These are phyloP conservation scores for Piscicola geometra DNA, from an alignment of 2,888 invertebrate species.

Conservation along the genomic window DNA sequence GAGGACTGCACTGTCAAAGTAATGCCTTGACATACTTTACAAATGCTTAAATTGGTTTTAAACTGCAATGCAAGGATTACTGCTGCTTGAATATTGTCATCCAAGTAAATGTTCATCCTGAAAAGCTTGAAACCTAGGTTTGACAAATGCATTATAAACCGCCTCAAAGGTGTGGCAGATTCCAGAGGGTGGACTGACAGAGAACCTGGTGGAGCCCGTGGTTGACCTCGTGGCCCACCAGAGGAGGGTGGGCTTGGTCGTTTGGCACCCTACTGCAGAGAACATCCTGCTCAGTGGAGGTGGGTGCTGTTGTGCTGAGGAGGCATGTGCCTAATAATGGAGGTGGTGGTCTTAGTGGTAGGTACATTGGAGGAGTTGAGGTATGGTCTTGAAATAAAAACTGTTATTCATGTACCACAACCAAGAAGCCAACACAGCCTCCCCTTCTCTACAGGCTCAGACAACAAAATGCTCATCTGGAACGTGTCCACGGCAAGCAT, in stretches of 20 bases:
- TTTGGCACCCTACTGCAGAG: slow-evolving; percentile 89
- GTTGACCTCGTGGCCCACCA: slow-evolving; percentile 85
- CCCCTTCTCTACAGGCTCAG: slow-evolving; percentile 60
- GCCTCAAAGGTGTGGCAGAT: slow-evolving; percentile 71
- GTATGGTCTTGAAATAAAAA: no score
- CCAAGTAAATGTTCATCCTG: neutral
- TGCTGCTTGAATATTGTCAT: neutral
- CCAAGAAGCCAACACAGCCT: no score
- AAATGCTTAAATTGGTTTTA: neutral
- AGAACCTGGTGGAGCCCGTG: slow-evolving; percentile 66
- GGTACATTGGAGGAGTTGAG: no score
- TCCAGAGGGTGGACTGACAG: slow-evolving; percentile 75
- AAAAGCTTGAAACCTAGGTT: no score
- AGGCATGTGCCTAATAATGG: no score
- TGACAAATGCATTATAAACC: neutral
- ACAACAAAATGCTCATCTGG: slow-evolving; percentile 75
- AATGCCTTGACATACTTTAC: no score
- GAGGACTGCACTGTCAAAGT: slow-evolving; percentile 81
- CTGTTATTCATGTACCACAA: no score
- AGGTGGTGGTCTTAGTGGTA: neutral
- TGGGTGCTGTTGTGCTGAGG: no score
- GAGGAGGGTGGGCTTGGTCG: slow-evolving; percentile 79
- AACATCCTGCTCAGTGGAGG: slow-evolving; percentile 86
- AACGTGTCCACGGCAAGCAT: slow-evolving; percentile 82
- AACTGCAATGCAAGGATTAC: neutral